Evolutionary conservation across 2,888 invertebrate species (phyloP), one percentile per base, ranked within the genome.

Genomic region (Meghimatium bilineatum): DNA sequence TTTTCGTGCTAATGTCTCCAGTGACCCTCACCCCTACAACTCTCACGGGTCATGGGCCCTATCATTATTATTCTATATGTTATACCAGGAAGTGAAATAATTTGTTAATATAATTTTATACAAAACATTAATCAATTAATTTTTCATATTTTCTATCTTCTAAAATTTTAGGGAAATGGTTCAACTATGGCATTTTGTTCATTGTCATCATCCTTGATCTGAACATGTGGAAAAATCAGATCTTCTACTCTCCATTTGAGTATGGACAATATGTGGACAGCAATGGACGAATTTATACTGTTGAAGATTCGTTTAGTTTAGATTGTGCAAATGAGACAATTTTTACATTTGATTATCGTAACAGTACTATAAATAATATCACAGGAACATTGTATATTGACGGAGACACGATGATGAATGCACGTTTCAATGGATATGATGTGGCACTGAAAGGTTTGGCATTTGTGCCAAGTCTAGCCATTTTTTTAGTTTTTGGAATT

Each of bases 201-300:
- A 88, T 94, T 84, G 95, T 95, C 32, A 94, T 94, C 93, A 91
- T 94, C 79, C 91, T 94, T 38, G 95, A 95, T 89, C 88, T 95
- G 82, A 95, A 94, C 91, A 95, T 94, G 95, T 94, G 94, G 95
- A 94, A 94, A 89, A 95, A 94, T 90, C 94, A 95, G 90, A 94
- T 94, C 75, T 94, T 94, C 88, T 95, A 94, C 88, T 85, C 87
- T 34, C 95, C 95, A 1, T 91, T 89, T 83, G 94, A 94, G 85
- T 94, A 94, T 86, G 94, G 94, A 17, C 95, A 95, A 89, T 94
- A 94, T 86, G 92, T 91, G 23, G 94, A 93, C 86, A 91, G 93
- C n/a, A 91, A 94, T 82, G 90, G 92, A 67, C 93, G 93, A 83
- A 92, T 92, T 26, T 89, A 90, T 85, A 90, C 91, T 29, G 91